Percentiles rank a stretch among this genome's conserved stretches.
Conservation (phyloP, 2,797 vertebrate species). For the Chrosomus eos region DNA sequence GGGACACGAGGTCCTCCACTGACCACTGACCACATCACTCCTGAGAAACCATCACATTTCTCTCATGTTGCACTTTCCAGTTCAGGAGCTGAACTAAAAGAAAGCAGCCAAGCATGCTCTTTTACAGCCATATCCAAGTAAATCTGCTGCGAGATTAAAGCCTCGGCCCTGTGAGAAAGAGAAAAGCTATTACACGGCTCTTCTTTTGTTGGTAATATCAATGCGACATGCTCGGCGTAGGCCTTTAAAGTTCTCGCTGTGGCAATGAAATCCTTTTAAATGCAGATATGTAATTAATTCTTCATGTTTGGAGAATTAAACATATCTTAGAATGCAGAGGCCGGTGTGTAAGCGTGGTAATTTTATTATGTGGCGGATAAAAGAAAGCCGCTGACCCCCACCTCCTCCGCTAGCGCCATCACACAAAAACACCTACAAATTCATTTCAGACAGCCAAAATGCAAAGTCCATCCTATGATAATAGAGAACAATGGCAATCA, state of each 20-base stretch:
- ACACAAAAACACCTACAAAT: constrained; percentile 67
- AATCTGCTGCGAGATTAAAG: constrained; percentile 71
- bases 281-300: constrained; percentile 85
- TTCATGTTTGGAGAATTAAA: constrained; percentile 81
- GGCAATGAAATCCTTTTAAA: constrained; percentile 75
- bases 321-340: constrained; percentile 73
- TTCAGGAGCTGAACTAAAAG: constrained; percentile 74
- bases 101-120: constrained; percentile 71
- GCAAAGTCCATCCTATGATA: constrained; percentile 67
- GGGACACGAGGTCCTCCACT: constrained; percentile 48
- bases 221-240: constrained; percentile 66
- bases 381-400: constrained; percentile 64
- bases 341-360: constrained; percentile 60
- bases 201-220: constrained; percentile 73
- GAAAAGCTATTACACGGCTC: constrained; percentile 68
- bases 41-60: constrained; percentile 68
- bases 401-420: constrained; percentile 58
- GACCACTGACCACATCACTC: constrained; percentile 67
- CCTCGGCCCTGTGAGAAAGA: constrained; percentile 60
- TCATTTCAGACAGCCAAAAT: constrained; percentile 73
- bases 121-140: constrained; percentile 73
- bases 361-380: constrained; percentile 80
- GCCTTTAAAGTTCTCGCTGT: constrained; percentile 62
- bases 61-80: constrained; percentile 70
- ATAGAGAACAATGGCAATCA: constrained; percentile 83